Percentiles rank a stretch among this genome's conserved stretches.
phyloP scores from a whole-genome alignment of 1,140 invertebrate species.

The Aphelenchoides fujianensis region DNA sequence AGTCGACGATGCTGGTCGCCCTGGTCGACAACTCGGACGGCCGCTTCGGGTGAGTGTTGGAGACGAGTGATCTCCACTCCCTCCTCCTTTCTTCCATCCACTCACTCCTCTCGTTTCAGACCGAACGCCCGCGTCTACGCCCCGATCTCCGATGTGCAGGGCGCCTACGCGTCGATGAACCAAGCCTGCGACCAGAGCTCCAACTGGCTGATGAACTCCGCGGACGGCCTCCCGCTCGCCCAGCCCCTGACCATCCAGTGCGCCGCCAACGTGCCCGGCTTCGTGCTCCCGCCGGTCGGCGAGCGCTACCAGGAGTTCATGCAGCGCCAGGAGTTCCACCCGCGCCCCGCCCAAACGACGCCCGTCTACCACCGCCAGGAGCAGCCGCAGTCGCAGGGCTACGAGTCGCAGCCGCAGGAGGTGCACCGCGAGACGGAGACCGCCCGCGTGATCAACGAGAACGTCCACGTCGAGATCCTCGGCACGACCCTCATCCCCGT shows the following conservation, averaged over 20 bases:
- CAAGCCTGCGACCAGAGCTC: not conserved
- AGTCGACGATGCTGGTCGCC: not conserved
- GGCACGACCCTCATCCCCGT: no score
- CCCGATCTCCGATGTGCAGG: not conserved
- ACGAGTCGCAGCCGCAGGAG: no score
- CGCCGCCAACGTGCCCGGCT: not conserved
- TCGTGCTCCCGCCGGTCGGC: not conserved
- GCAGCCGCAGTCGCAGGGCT: no score
- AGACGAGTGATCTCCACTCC: not conserved
- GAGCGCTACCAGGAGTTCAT: not conserved
- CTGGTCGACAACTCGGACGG: not conserved
- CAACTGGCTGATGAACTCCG: not conserved
- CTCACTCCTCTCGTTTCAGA: not conserved
- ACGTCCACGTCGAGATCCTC: no score
- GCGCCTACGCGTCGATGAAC: not conserved
- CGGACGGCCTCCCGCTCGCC: not conserved
- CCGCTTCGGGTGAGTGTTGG: not conserved
- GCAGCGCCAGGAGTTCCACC: no score
- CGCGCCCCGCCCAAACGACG: no score
- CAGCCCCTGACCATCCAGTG: conserved; percentile 10
- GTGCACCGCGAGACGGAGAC: no score
- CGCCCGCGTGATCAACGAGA: no score
- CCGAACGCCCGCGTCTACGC: not conserved
- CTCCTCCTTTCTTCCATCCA: not conserved
- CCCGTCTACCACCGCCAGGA: no score